Evolutionary conservation across 1,140 invertebrate genomes (phyloP).

Genomic region (Pseudomyrmex concolor): DNA sequence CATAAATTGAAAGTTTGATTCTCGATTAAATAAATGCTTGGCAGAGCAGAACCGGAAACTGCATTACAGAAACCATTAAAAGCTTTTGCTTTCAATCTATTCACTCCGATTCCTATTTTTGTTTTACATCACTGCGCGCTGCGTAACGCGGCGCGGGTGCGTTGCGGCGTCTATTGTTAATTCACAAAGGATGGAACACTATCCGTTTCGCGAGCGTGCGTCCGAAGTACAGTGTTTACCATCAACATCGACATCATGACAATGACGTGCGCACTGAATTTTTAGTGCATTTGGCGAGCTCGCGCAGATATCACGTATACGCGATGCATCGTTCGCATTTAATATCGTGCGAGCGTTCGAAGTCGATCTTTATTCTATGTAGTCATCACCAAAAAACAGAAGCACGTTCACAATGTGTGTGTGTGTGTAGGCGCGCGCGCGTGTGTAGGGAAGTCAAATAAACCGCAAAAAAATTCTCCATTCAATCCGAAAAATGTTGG

Average conservation of each 20-base stretch:
- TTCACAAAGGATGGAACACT: constrained; percentile 38
- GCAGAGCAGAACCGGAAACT: constrained; percentile 16
- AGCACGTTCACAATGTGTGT: background rate
- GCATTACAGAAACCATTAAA: constrained; percentile 48
- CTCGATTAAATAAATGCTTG: constrained; percentile 17
- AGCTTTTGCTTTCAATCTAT: constrained; percentile 22
- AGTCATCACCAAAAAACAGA: constrained; percentile 14
- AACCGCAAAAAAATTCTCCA: constrained; percentile 45
- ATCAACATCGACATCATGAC: background rate
- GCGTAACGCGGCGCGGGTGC: constrained; percentile 12
- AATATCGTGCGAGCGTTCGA: constrained; percentile 38
- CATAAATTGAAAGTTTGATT: constrained; percentile 26
- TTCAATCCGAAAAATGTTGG: constrained; percentile 11
- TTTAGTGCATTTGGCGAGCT: constrained; percentile 37
- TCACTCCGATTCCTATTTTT: constrained; percentile 29
- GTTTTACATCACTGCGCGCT: background rate
- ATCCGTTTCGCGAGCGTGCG: constrained; percentile 9
- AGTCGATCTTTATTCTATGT: constrained; percentile 49
- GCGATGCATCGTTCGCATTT: constrained; percentile 54
- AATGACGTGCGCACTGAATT: constrained; percentile 49
- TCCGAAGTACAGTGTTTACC: constrained; percentile 39
- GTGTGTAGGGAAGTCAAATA: constrained; percentile 25
- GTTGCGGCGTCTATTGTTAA: constrained; percentile 50
- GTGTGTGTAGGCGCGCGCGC: background rate
- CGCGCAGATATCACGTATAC: constrained; percentile 57